phyloP scores from a whole-genome alignment of 2,888 invertebrate species.

The Pelosia muscerda region DNA sequence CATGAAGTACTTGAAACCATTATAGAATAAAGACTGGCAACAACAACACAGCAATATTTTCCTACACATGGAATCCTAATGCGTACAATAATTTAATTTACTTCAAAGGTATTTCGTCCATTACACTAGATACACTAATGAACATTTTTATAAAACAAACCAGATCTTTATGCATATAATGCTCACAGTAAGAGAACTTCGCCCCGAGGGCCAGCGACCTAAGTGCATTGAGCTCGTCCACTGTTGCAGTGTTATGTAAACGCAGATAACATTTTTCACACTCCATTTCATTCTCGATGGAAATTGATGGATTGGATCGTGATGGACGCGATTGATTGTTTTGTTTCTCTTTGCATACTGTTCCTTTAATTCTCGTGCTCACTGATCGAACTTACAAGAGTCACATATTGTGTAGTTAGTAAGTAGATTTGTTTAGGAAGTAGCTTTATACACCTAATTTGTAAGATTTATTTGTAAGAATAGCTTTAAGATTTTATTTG shows the following conservation, averaged over 20 bases:
- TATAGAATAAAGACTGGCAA: constrained; percentile 8
- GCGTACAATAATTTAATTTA: constrained; percentile 16
- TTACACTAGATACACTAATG: constrained; percentile 47
- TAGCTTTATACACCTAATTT: no score
- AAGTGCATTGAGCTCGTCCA: constrained; percentile 48
- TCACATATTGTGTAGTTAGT: no score
- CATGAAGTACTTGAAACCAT: not conserved
- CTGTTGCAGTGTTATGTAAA: constrained; percentile 40
- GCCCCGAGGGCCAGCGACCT: constrained; percentile 59
- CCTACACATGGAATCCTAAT: not conserved
- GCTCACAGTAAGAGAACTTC: constrained; percentile 50
- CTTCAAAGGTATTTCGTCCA: constrained; percentile 33
- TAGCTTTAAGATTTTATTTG: no score
- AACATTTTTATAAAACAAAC: constrained; percentile 54
- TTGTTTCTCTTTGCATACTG: not conserved
- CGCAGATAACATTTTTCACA: constrained; percentile 28
- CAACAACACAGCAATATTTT: not conserved
- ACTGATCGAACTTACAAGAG: no score
- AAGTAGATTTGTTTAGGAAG: no score
- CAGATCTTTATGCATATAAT: constrained; percentile 39
- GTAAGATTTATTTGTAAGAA: no score
- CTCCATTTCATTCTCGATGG: constrained; percentile 29
- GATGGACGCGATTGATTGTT: not conserved
- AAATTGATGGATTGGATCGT: constrained; percentile 8
- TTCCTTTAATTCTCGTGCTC: not conserved